Evolutionary conservation across 2,888 invertebrate genomes (phyloP).

Genomic region (Tetheella fluctuosa): DNA sequence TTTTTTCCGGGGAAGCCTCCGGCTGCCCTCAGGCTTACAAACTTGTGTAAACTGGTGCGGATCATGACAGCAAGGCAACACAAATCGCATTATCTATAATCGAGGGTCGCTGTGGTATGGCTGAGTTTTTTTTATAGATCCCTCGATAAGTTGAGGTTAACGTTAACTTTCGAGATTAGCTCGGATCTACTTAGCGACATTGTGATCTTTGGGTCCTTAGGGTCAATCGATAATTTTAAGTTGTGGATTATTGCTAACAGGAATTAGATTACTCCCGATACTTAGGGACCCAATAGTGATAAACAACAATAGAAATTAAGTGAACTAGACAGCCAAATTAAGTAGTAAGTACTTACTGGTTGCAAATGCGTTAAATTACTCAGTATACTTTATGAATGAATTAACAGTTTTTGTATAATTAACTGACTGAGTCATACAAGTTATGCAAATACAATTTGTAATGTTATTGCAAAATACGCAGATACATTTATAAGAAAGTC

Average conservation of each 20-base stretch:
- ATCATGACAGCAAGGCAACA: constrained; percentile 58
- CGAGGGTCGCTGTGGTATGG: constrained; percentile 50
- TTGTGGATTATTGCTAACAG: neutral
- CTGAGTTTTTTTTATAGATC: constrained; percentile 18
- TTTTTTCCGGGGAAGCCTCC: constrained; percentile 17
- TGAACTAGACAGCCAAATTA: neutral
- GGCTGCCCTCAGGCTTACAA: constrained; percentile 32
- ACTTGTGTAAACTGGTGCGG: constrained; percentile 58
- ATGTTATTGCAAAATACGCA: neutral
- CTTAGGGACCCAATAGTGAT: neutral
- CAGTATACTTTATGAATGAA: neutral
- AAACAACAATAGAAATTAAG: neutral
- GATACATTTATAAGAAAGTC: constrained; percentile 3
- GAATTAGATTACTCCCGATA: neutral
- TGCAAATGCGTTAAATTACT: too few relatives aligned
- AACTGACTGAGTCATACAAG: neutral
- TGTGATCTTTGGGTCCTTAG: neutral
- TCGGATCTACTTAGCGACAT: constrained; percentile 8
- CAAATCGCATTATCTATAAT: constrained; percentile 73
- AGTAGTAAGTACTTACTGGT: neutral
- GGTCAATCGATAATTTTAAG: constrained; percentile 3
- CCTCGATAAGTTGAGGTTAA: constrained; percentile 9
- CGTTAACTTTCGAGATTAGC: constrained; percentile 23
- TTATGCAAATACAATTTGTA: neutral
- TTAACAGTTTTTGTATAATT: neutral